A percentile compares a stretch with the other conserved stretches of the same genome.
phyloP scores from a whole-genome alignment of 1,140 invertebrate genomes.

The Penaeus vannamei region DNA sequence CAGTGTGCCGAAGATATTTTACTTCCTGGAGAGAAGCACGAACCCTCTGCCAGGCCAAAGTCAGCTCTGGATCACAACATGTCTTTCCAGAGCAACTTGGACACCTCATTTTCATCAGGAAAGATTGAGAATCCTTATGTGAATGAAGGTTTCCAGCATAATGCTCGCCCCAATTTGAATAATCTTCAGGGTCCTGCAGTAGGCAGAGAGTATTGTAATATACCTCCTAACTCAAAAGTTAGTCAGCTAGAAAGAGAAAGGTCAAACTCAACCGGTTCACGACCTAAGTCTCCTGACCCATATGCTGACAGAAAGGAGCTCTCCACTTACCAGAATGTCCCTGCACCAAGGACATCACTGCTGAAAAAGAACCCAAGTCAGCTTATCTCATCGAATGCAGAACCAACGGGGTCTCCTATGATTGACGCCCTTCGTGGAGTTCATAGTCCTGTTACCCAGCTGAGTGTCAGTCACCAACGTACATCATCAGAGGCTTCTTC shows the following conservation, averaged over 20 bases:
- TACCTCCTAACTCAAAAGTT: constrained; percentile 43
- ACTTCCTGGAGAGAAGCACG: constrained; percentile 62
- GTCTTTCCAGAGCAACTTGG: constrained; percentile 56
- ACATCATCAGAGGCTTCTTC: constrained; percentile 60
- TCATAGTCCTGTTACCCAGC: constrained; percentile 45
- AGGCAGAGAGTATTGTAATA: constrained; percentile 53
- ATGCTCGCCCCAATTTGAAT: constrained; percentile 20
- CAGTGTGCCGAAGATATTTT: constrained; percentile 52
- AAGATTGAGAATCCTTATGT: constrained; percentile 61
- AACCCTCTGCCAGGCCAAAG: constrained; percentile 56
- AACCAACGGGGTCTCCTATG: constrained; percentile 55
- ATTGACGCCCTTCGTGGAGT: constrained; percentile 59
- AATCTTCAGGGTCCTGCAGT: constrained; percentile 24
- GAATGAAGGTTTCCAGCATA: constrained; percentile 61
- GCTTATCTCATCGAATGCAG: constrained; percentile 27
- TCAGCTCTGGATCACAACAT: constrained; percentile 51
- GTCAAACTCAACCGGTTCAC: constrained; percentile 59
- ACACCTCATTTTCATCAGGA: constrained; percentile 45
- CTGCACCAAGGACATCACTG: constrained; percentile 50
- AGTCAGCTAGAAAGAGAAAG: constrained; percentile 51
- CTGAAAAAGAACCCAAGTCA: constrained; percentile 43
- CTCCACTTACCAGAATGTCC: constrained; percentile 50
- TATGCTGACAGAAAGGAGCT: constrained; percentile 53
- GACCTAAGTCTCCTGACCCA: constrained; percentile 58
- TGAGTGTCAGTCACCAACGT: constrained; percentile 55